phyloP scores from a whole-genome alignment of 2,888 invertebrate species.

The Pyralis farinalis region DNA sequence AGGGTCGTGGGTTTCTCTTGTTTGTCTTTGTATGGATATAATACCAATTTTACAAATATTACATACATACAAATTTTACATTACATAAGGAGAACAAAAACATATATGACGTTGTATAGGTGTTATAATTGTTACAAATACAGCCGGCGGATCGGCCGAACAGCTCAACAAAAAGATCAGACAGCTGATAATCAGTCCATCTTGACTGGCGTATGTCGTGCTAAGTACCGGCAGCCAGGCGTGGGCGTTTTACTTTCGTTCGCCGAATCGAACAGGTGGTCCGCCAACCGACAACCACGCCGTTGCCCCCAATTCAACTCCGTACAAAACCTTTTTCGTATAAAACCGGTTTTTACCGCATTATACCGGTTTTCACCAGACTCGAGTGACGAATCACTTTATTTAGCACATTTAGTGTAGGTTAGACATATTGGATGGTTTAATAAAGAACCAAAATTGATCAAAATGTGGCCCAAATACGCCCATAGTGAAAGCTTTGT shows the following conservation, averaged over 20 bases:
- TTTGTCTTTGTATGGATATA: too few species aligned
- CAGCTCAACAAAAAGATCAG: too few species aligned
- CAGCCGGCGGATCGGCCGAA: too few species aligned
- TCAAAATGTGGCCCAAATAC: constrained; percentile 11
- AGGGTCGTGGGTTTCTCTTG: too few species aligned
- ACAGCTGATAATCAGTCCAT: too few species aligned
- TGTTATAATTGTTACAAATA: too few species aligned
- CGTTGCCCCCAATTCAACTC: constrained; percentile 5
- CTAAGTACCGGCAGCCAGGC: too few species aligned
- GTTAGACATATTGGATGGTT: not conserved
- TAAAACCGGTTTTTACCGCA: constrained; percentile 7
- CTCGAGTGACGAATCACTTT: not conserved
- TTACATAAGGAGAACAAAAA: too few species aligned
- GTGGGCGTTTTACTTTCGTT: constrained; percentile 18
- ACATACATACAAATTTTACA: too few species aligned
- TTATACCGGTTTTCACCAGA: constrained; percentile 9
- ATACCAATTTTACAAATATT: too few species aligned
- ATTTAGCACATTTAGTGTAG: not conserved
- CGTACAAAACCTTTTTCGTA: not conserved
- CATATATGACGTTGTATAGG: too few species aligned
- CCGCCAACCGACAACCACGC: not conserved
- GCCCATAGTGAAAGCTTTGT: constrained; percentile 15
- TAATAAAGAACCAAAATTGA: constrained; percentile 1
- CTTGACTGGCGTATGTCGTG: too few species aligned
- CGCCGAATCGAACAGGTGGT: constrained; percentile 4